Evolutionary conservation across 2,113 vertebrate genomes (phyloP), one percentile per base, ranked within the genome.

Genomic region (Carassius carassius): DNA sequence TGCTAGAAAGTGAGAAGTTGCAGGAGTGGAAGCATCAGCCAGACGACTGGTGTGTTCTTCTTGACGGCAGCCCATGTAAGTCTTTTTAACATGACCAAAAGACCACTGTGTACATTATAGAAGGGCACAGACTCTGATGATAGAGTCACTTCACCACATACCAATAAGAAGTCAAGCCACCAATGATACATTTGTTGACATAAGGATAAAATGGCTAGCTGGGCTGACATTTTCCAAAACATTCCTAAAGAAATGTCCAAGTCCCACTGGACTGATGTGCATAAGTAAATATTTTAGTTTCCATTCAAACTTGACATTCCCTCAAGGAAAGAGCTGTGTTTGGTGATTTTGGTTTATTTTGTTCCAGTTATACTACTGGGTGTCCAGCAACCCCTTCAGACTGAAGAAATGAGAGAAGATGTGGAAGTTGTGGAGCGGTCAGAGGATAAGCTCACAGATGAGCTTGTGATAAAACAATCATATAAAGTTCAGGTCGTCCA

Each of bases 11-110:
- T 0, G 81, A 90, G 4, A 69, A 88, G 69, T 85, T 82, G 41
- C 89, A 84, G 37, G 70, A 65, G 75, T 44, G 14, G 80, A 65
- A 81, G 58, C 72, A 74, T 65, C 77, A 78, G 35, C 84, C 85
- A 69, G 92, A 92, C 25, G 91, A 94, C 4, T 95, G 94, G 94
- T 90, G 84, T 86, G 67, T 91, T 25, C 84, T 88, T 83, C 91
- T 93, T 23, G 90, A 92, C 67, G 88, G 13, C 77, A 60, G 17
- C 29, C 11, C 58, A 81, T 81, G 67, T 81, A 23, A 19, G 1
- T 80, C 87, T 17, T 73, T 76, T 0, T 75, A 29, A 17, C 13
- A 0, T 14, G 17, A 1, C n/a, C 23, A 51, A 75, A 37, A 4
- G 32, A 10, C 65, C 32, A 21, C 8, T 21, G 8, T 69, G 16